A percentile compares a stretch with the other conserved stretches of the same genome.
Evolutionary conservation across 64 coral and sea anemone species (phyloP).

Genomic region (Dendronephthya gigantea): DNA sequence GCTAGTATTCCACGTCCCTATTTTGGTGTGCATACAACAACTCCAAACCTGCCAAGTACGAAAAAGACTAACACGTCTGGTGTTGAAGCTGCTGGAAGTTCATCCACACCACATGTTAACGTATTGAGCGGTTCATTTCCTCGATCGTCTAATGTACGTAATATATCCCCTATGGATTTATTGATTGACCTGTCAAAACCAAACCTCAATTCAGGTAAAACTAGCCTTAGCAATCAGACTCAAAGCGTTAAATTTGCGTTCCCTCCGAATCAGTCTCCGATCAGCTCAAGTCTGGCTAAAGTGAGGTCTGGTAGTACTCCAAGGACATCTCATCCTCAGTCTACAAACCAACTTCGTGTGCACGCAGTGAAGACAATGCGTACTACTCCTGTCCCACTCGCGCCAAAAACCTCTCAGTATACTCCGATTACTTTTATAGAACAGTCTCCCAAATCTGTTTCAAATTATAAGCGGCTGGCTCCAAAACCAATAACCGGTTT

Average conservation of each 20-base stretch:
- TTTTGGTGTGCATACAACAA: background rate
- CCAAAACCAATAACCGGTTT: background rate
- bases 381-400: background rate
- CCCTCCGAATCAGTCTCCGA: background rate
- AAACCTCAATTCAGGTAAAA: background rate
- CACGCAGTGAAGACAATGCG: background rate
- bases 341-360: background rate
- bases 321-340: background rate
- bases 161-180: conserved; percentile 4
- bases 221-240: background rate
- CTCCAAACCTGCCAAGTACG: background rate
- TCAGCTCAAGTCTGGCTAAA: background rate
- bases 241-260: background rate
- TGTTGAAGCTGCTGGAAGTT: background rate
- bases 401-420: background rate
- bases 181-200: background rate
- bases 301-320: background rate
- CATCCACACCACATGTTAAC: background rate
- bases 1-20: no score
- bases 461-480: background rate
- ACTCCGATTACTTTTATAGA: background rate
- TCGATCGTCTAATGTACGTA: background rate
- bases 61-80: background rate
- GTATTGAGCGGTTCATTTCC: background rate
- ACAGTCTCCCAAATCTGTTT: background rate